These are phyloP conservation scores for Syngnathus rostellatus DNA, from an alignment of 2,797 vertebrate species.

Conservation along the genomic window DNA sequence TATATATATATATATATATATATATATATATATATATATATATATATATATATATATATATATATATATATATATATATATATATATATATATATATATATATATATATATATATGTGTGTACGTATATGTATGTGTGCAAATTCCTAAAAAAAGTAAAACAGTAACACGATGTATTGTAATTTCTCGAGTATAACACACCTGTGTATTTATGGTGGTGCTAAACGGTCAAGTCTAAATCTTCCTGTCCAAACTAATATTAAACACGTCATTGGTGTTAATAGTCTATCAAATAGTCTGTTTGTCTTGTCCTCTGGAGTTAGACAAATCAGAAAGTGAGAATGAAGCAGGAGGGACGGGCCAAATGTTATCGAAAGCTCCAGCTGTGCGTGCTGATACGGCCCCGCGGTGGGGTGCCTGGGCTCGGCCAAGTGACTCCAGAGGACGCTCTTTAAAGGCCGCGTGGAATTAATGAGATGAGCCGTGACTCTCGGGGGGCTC, in stretches of 20 bases:
- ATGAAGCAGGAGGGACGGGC: not conserved
- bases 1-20: no score
- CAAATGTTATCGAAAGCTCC: slow-evolving; percentile 1
- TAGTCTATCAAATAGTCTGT: not conserved
- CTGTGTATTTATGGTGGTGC: no score
- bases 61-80: no score
- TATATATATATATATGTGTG: no score
- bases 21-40: no score
- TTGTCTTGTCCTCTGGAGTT: not conserved
- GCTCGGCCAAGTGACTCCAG: slow-evolving; percentile 3
- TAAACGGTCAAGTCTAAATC: not conserved
- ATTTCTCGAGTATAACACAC: no score
- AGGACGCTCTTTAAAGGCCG: slow-evolving; percentile 2
- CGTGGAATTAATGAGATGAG: slow-evolving; percentile 1
- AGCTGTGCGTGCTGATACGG: not conserved
- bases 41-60: no score
- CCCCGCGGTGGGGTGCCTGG: not conserved
- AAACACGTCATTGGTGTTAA: not conserved
- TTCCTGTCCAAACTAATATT: not conserved
- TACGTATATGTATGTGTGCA: no score
- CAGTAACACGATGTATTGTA: no score
- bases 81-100: no score
- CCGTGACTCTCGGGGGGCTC: not conserved
- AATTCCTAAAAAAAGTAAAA: no score
- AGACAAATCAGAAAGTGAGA: slow-evolving; percentile 2